Conservation (phyloP, 1,140 invertebrate species). For the Linepithema humile region DNA sequence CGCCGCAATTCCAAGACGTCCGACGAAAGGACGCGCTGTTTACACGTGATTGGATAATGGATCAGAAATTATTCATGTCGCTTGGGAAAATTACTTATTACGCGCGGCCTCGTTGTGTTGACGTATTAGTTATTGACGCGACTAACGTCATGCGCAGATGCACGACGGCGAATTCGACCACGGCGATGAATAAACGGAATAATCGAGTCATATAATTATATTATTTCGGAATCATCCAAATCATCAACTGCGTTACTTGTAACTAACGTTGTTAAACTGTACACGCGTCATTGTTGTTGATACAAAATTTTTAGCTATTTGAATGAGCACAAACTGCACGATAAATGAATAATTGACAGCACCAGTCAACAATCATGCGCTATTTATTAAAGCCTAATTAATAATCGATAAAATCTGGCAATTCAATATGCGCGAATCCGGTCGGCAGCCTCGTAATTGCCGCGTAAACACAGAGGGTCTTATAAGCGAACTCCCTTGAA, state of each 20-base stretch:
- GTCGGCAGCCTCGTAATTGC: not conserved
- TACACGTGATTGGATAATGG: constrained; percentile 41
- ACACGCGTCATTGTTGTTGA: not conserved
- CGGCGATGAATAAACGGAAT: constrained; percentile 22
- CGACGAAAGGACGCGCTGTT: not conserved
- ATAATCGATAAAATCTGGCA: not conserved
- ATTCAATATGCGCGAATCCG: not conserved
- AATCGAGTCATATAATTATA: constrained; percentile 26
- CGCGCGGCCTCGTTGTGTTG: constrained; percentile 49
- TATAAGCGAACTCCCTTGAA: not conserved
- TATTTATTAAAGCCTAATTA: not conserved
- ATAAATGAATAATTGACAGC: not conserved
- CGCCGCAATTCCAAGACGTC: not conserved
- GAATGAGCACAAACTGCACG: not conserved
- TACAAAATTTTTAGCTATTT: constrained; percentile 3
- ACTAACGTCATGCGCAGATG: constrained; percentile 30
- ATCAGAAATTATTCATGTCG: constrained; percentile 63
- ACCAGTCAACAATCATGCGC: not conserved
- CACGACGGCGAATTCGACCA: constrained; percentile 23
- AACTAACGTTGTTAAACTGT: not conserved
- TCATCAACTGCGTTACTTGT: not conserved
- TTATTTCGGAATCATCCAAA: not conserved
- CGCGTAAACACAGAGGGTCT: constrained; percentile 10
- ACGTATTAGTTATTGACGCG: constrained; percentile 60
- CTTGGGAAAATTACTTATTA: constrained; percentile 43